These are phyloP conservation scores for Sterrhoptilus dennistouni DNA, from an alignment of 2,113 vertebrate genomes.

Conservation along the genomic window DNA sequence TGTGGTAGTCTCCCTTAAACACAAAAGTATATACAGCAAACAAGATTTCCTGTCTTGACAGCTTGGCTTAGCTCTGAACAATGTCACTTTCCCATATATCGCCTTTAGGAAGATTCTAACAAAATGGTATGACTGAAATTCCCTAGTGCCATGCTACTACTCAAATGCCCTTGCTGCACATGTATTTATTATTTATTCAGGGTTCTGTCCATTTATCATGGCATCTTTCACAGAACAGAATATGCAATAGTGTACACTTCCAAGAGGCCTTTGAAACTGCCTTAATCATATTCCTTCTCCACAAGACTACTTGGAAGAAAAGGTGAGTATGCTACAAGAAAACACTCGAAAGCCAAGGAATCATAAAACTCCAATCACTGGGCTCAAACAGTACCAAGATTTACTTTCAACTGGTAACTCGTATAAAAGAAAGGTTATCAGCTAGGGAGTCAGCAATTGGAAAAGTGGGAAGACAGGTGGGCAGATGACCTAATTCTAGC, in stretches of 20 bases:
- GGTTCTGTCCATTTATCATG: background rate
- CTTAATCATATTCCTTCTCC: background rate
- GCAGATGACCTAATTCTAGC: background rate
- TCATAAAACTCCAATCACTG: background rate
- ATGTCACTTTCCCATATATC: background rate
- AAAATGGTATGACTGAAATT: background rate
- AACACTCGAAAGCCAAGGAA: background rate
- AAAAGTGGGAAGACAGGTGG: background rate
- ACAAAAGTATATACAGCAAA: background rate
- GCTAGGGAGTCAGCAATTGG: background rate
- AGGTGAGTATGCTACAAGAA: background rate
- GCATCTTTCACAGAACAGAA: background rate
- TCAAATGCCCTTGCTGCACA: background rate
- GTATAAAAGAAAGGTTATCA: background rate
- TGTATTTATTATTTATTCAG: background rate
- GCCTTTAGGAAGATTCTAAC: background rate
- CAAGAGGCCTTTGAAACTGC: background rate
- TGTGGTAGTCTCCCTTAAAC: background rate
- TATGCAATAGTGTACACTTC: background rate
- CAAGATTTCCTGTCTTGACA: background rate
- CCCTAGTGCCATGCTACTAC: background rate
- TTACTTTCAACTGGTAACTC: background rate
- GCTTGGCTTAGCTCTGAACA: background rate
- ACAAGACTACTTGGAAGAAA: background rate
- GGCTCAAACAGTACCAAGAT: background rate